A percentile compares a stretch with the other conserved stretches of the same genome.
Conservation (phyloP, 2,113 vertebrate species). For the Suricata suricatta region DNA sequence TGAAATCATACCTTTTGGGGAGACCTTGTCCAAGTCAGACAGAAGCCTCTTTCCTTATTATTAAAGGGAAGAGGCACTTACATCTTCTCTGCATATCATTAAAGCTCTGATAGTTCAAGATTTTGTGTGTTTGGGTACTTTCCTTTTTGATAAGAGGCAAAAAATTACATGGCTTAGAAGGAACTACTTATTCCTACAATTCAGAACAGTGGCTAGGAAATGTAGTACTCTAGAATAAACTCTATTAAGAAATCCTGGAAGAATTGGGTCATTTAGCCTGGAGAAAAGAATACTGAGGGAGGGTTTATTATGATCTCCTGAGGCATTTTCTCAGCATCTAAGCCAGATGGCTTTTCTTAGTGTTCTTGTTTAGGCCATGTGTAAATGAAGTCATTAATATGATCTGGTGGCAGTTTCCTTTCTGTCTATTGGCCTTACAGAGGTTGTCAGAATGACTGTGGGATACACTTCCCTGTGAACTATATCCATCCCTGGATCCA, state of each 20-base stretch:
- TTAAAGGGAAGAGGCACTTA: not conserved
- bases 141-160: not conserved
- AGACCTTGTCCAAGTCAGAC: not conserved
- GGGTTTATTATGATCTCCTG: not conserved
- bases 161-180: not conserved
- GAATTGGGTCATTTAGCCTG: not conserved
- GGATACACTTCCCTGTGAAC: not conserved
- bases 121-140: not conserved
- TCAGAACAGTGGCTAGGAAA: not conserved
- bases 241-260: constrained; percentile 40
- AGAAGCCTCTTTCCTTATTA: not conserved
- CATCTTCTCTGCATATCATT: not conserved
- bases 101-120: not conserved
- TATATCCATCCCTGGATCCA: not conserved
- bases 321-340: constrained; percentile 48
- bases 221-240: not conserved
- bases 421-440: not conserved
- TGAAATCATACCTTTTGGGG: rapidly evolving
- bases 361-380: not conserved
- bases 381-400: constrained; percentile 56
- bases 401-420: not conserved
- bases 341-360: constrained; percentile 44
- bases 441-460: not conserved
- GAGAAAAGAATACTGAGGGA: constrained; percentile 24
- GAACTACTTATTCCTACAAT: not conserved